Base-by-base conservation (phyloP, 2,888 invertebrate genomes). In the Aquatica leii region DNA sequence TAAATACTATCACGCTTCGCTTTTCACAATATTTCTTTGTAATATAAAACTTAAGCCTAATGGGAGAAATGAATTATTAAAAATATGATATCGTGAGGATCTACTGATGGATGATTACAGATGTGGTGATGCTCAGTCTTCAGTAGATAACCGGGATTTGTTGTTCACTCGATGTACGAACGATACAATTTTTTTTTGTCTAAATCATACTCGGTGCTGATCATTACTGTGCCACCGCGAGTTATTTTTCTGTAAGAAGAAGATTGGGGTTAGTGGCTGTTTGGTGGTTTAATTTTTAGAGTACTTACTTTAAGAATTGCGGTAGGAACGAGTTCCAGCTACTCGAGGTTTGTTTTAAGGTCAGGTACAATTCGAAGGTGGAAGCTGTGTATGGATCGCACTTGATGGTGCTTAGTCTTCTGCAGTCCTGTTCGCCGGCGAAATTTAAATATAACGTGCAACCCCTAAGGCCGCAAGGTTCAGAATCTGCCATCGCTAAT, bases 391-490 rank as follows among this genome's bases (percentile, higher is more conserved):
- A 88, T 53, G 92, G 91, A 83, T 95, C 94, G 77, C 93, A 90
- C 81, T 92, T 91, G 81, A 95, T 87, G 76, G 90, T 90, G 50
- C 92, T 92, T 73, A 95, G 86, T 77, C 88, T 86, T 74, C 90
- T 85, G 80, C 85, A 85, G 68, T 84, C 82, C 62, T 84, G 85
- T 74, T 87, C 87, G 55, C 89, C 89, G 79, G 93, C 92, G 75
- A 94, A 91, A 81, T 91, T 90, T 60, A 95, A 88, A 81, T 90
- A 92, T 68, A 95, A 84, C 11, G 91, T 90, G 77, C 94, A 94
- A 31, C 95, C 95, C 71, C 93, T 84, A 50, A 95, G 87, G 51
- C 95, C 96, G 82, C 94, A 95, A 17, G 95, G 95, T 82, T 96
- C 95, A 53, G 90, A 89, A 79, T 94, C 94, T 1, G 95, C 93